Evolutionary conservation across 2,797 vertebrate species (phyloP), one percentile per base, ranked within the genome.

Genomic region (Sebastes reedi): DNA sequence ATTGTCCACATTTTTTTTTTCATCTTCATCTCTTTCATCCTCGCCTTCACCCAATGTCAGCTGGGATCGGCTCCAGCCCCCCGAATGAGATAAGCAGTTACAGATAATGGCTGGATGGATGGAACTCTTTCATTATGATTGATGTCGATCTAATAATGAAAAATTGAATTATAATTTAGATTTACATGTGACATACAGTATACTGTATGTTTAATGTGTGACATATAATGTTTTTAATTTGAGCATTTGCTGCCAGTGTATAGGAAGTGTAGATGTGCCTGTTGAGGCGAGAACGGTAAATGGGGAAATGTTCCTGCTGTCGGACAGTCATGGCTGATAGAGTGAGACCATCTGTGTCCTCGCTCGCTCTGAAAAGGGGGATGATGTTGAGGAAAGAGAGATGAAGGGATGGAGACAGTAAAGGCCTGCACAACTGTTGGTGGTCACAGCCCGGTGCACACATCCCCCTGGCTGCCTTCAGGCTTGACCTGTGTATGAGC

Each of bases 401-500:
- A 91, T 80, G 86, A 80, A 79, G 56, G 85, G 79, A 86, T 80
- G 82, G 78, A 69, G 72, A 69, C 69, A 52, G 81, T 68, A 73
- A 79, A 86, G 83, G 73, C 71, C 75, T 73, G 70, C 68, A 67
- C 81, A 87, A 91, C 91, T 92, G 92, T 88, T 91, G 89, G 86
- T 89, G 75, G 93, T 94, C 92, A 93, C 88, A 89, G 88, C 62
- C 79, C 80, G 78, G 50, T 72, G 88, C 84, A 42, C 91, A 89
- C 69, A 82, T 86, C 85, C 76, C 75, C 67, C 77, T 77, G 75
- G 78, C 87, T 83, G 83, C 83, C 81, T 87, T 88, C 81, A 75
- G 88, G 84, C 83, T 68, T 91, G 88, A 93, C 91, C 94, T 88
- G 82, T 84, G 86, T 75, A 20, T 87, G 86, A 91, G 88, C 83